Evolutionary conservation across 1,140 invertebrate species (phyloP).

Genomic region (Augochlora pura): DNA sequence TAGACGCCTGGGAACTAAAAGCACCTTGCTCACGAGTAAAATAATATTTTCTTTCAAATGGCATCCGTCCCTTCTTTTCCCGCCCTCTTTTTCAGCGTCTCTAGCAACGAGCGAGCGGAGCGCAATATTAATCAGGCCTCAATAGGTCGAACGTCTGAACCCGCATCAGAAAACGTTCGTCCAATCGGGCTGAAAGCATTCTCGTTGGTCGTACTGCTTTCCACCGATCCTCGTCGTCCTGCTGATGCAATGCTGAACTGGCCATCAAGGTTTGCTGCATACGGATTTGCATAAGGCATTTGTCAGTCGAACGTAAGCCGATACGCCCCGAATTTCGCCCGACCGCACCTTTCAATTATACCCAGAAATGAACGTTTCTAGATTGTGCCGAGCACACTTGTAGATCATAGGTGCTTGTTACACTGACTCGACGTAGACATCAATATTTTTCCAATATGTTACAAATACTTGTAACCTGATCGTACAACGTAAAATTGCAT

Average conservation of each 20-base stretch:
- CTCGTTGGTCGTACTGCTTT: conserved; percentile 57
- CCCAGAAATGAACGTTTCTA: not conserved
- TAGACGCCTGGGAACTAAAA: not conserved
- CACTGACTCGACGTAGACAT: too few relatives aligned
- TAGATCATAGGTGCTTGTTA: too few relatives aligned
- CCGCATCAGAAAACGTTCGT: conserved; percentile 58
- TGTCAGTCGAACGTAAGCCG: not conserved
- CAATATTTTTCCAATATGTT: too few relatives aligned
- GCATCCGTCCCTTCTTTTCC: not conserved
- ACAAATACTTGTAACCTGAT: too few relatives aligned
- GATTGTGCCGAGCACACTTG: not conserved
- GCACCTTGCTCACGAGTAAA: conserved; percentile 22
- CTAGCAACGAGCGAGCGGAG: conserved; percentile 26
- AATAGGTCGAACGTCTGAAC: conserved; percentile 64
- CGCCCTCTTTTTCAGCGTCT: conserved; percentile 26
- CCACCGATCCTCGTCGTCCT: conserved; percentile 44
- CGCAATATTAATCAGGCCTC: conserved; percentile 69
- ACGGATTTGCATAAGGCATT: conserved; percentile 34
- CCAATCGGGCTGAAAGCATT: conserved; percentile 69
- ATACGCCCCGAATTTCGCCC: not conserved
- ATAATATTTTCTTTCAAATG: conserved; percentile 55
- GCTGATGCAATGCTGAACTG: conserved; percentile 39
- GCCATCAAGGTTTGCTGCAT: conserved; percentile 19
- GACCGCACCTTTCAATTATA: not conserved
- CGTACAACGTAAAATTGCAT: too few relatives aligned